These are phyloP conservation scores for Labeo calbasu DNA, from an alignment of 2,797 vertebrate genomes.

Conservation along the genomic window DNA sequence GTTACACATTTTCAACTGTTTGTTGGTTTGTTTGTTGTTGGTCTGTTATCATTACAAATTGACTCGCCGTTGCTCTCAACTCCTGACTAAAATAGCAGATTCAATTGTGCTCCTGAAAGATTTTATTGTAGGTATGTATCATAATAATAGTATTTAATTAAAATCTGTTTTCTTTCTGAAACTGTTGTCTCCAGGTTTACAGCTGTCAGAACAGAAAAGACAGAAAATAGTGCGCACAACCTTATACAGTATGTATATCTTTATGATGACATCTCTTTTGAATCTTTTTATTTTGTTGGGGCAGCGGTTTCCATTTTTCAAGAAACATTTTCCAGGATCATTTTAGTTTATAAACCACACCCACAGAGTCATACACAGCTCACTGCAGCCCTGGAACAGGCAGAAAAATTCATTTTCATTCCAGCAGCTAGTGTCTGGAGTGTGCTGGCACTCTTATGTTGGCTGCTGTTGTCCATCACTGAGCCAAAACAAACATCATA, in stretches of 20 bases:
- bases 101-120: too few species aligned
- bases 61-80: background rate
- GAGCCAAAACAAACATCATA: conserved; percentile 64
- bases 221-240: background rate
- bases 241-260: background rate
- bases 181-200: background rate
- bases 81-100: too few species aligned
- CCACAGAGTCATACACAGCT: conserved; percentile 30
- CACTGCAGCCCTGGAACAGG: conserved; percentile 37
- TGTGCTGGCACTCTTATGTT: conserved; percentile 57
- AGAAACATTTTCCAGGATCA: background rate
- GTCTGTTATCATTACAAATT: background rate
- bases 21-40: background rate
- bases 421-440: conserved; percentile 44
- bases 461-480: conserved; percentile 50
- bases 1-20: background rate
- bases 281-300: background rate
- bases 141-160: background rate
- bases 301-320: background rate
- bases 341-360: conserved; percentile 4
- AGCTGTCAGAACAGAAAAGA: background rate
- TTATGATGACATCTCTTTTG: background rate
- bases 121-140: background rate
- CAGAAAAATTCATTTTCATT: conserved; percentile 47
- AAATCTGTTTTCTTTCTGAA: background rate